phyloP scores from a whole-genome alignment of 2,888 invertebrate species.

The Acanthopleura granulata region DNA sequence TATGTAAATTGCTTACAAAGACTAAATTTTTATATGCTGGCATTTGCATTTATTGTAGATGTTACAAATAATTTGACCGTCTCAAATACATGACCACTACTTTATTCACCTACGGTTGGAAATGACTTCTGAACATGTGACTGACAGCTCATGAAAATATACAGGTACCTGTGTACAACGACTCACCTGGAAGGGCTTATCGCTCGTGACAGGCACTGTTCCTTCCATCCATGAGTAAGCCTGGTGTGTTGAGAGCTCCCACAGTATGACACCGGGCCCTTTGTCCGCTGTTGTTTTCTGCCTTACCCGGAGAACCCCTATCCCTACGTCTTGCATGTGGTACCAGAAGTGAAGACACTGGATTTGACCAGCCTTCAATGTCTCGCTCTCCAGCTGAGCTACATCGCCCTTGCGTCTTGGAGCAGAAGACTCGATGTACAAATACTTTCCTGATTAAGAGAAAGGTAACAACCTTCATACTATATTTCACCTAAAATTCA shows the following conservation, averaged over 20 bases:
- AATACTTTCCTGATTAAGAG: slow-evolving; percentile 50
- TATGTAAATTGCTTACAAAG: too few relatives aligned
- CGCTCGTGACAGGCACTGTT: not conserved
- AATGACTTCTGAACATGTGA: too few relatives aligned
- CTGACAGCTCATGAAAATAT: too few relatives aligned
- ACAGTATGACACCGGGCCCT: not conserved
- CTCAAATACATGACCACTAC: too few relatives aligned
- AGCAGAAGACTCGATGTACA: slow-evolving; percentile 56
- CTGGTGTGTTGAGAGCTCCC: slow-evolving; percentile 7
- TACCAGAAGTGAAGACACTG: slow-evolving; percentile 45
- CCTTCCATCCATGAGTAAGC: slow-evolving; percentile 6
- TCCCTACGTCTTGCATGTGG: slow-evolving; percentile 50
- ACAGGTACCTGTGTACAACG: not conserved
- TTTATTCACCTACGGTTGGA: too few relatives aligned
- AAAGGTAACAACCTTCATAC: not conserved
- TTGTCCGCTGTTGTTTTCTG: not conserved
- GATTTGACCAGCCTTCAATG: not conserved
- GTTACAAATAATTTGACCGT: too few relatives aligned
- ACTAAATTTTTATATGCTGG: too few relatives aligned
- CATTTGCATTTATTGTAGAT: too few relatives aligned
- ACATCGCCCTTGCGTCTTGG: slow-evolving; percentile 44
- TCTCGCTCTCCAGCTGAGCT: slow-evolving; percentile 35
- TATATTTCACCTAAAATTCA: too few relatives aligned
- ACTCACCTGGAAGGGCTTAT: slow-evolving; percentile 20
- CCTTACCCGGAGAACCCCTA: slow-evolving; percentile 45